Percentiles rank a stretch among this genome's conserved stretches.
Conservation (phyloP, 2,113 vertebrate genomes). For the Mola mola region DNA sequence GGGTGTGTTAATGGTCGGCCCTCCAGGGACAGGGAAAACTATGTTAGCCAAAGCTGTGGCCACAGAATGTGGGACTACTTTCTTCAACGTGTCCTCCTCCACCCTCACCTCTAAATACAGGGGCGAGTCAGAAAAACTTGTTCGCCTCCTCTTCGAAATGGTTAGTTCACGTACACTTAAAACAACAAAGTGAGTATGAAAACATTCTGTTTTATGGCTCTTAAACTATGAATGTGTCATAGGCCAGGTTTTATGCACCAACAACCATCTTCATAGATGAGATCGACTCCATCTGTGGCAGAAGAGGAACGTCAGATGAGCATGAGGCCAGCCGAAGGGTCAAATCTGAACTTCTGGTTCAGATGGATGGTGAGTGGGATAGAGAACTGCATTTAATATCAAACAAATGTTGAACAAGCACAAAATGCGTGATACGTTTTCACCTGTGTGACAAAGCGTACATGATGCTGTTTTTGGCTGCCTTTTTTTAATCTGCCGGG, state of each 20-base stretch:
- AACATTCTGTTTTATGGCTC: neutral
- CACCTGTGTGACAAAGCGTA: no score
- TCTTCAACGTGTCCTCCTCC: constrained; percentile 97
- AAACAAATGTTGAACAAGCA: no score
- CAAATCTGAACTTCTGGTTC: constrained; percentile 95
- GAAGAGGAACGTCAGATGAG: constrained; percentile 95
- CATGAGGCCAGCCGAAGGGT: constrained; percentile 97
- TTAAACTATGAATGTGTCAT: constrained; percentile 15
- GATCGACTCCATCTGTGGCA: constrained; percentile 96
- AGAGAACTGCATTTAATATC: no score
- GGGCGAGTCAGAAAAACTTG: constrained; percentile 97
- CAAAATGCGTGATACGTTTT: no score
- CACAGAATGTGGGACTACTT: constrained; percentile 97
- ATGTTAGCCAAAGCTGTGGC: constrained; percentile 97
- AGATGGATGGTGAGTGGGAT: constrained; percentile 92
- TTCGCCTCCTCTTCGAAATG: constrained; percentile 99
- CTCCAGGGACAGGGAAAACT: constrained; percentile 97
- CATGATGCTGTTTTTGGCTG: no score
- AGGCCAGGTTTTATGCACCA: constrained; percentile 98
- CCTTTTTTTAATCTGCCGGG: no score
- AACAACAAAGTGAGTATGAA: no score
- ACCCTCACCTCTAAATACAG: constrained; percentile 98
- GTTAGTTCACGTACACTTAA: constrained; percentile 70
- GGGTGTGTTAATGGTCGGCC: constrained; percentile 99
- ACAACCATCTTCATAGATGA: constrained; percentile 99